Percentiles rank a stretch among this genome's conserved stretches.
These are phyloP conservation scores for Drosophila yakuba DNA, from an alignment of 1,140 invertebrate species.

Conservation along the genomic window DNA sequence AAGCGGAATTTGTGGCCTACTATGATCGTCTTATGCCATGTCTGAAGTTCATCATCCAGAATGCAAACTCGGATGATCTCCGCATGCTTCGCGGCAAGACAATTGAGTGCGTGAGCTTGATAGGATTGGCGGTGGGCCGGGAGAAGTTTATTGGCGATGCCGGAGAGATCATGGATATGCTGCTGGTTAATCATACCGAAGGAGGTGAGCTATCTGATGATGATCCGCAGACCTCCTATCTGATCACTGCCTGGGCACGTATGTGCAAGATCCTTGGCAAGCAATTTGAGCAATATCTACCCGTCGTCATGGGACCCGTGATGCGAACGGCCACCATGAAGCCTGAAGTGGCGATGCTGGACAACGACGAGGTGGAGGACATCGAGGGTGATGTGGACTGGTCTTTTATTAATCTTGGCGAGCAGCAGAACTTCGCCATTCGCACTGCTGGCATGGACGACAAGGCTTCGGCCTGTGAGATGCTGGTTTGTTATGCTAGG, in stretches of 20 bases:
- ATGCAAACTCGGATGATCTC: slow-evolving; percentile 94
- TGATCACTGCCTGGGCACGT: slow-evolving; percentile 99
- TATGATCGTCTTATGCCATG: slow-evolving; percentile 97
- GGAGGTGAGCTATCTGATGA: slow-evolving; percentile 93
- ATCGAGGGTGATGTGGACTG: slow-evolving; percentile 96
- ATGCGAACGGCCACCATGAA: slow-evolving; percentile 97
- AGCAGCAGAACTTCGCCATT: slow-evolving; percentile 97
- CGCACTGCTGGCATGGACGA: slow-evolving; percentile 97
- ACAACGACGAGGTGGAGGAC: slow-evolving; percentile 95
- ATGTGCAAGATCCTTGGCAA: slow-evolving; percentile 99
- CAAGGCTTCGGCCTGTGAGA: slow-evolving; percentile 99
- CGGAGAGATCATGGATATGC: slow-evolving; percentile 97
- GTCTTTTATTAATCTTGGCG: slow-evolving; percentile 98
- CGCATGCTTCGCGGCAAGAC: slow-evolving; percentile 97
- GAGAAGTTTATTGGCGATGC: slow-evolving; percentile 98
- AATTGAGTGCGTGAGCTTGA: slow-evolving; percentile 99
- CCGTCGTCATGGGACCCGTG: slow-evolving; percentile 98
- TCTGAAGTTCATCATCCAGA: slow-evolving; percentile 98
- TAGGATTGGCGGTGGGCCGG: slow-evolving; percentile 98
- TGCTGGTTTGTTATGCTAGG: slow-evolving; percentile 99
- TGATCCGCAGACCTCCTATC: slow-evolving; percentile 98
- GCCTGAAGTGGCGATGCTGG: slow-evolving; percentile 98
- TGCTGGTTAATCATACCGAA: slow-evolving; percentile 95
- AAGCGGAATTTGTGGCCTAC: slow-evolving; percentile 93
- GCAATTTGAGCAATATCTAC: slow-evolving; percentile 98